Conservation (phyloP, 2,113 vertebrate species). For the Todiramphus chloris region DNA sequence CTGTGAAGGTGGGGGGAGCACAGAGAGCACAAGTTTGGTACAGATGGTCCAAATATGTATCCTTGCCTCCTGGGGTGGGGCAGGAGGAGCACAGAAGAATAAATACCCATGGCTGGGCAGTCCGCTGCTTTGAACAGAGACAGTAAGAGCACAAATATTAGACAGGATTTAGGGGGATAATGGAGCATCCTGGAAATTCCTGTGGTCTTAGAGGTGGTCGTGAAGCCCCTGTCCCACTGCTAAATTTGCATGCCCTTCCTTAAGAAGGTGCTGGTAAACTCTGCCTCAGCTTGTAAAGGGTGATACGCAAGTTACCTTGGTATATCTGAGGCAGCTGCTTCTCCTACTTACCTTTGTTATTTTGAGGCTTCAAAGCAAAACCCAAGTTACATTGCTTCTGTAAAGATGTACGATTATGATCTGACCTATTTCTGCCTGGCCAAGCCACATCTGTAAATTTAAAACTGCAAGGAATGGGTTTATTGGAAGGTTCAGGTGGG, state of each 20-base stretch:
- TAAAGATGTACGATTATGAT: background rate
- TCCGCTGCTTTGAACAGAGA: background rate
- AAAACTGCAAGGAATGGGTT: background rate
- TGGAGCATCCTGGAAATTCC: background rate
- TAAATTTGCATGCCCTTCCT: background rate
- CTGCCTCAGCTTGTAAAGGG: background rate
- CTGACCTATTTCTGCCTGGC: conserved; percentile 4
- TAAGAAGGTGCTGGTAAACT: background rate
- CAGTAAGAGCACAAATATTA: background rate
- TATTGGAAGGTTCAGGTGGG: background rate
- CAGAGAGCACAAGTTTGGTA: fast-evolving
- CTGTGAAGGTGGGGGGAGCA: background rate
- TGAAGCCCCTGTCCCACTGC: background rate
- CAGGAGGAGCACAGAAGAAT: background rate
- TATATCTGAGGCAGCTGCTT: background rate
- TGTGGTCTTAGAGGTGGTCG: background rate
- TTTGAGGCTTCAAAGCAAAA: conserved; percentile 12
- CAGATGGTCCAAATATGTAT: background rate
- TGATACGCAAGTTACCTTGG: background rate
- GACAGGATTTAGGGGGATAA: background rate
- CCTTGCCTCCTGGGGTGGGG: background rate
- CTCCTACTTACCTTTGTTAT: background rate
- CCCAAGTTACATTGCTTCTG: background rate
- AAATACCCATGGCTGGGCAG: background rate
- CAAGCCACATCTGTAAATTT: background rate